Evolutionary conservation across 2,888 invertebrate species (phyloP).

Genomic region (Stramonita haemastoma): DNA sequence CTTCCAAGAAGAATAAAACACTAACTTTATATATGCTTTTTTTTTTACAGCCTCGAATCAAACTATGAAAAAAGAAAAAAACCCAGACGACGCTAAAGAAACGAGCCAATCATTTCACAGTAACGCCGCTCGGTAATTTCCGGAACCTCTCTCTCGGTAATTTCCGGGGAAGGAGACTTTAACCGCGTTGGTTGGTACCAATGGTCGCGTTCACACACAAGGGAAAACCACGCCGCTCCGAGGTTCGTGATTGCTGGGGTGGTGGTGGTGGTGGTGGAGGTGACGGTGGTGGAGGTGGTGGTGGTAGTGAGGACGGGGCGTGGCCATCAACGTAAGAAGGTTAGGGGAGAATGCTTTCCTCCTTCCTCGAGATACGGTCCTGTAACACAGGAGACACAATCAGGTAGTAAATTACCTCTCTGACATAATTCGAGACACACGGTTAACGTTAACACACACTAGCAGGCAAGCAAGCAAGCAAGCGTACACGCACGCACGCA

Average conservation of each 20-base stretch:
- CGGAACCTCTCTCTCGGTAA: neutral
- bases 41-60: neutral
- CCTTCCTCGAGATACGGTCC: neutral
- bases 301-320: neutral
- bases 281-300: neutral
- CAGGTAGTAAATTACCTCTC: neutral
- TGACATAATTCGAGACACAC: neutral
- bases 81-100: neutral
- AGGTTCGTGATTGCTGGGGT: conserved; percentile 25
- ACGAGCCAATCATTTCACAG: neutral
- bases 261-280: neutral
- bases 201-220: neutral
- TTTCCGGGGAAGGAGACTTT: neutral
- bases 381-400: neutral
- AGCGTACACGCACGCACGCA: no score
- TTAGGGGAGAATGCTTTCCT: conserved; percentile 2
- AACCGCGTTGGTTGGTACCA: no score
- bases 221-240: neutral
- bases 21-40: neutral
- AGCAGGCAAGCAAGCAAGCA: no score
- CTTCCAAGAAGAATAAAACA: neutral
- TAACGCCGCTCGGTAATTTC: neutral
- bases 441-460: neutral
- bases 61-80: neutral
- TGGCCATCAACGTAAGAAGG: neutral